A percentile compares a stretch with the other conserved stretches of the same genome.
phyloP scores from a whole-genome alignment of 1,140 invertebrate species.

The Pemphigus obesinymphae region DNA sequence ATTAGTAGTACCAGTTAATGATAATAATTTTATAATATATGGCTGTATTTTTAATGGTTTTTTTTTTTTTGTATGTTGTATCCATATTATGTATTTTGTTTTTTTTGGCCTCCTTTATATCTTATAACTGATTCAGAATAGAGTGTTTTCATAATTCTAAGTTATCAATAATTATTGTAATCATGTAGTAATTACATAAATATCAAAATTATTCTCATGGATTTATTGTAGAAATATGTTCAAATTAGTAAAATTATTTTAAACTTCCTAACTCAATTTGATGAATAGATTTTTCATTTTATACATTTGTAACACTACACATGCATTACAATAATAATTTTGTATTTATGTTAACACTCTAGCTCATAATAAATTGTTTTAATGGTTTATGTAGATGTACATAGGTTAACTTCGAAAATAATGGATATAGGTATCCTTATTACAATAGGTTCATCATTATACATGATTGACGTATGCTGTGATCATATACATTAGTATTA shows the following conservation, averaged over 20 bases:
- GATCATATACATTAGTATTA: constrained; percentile 40
- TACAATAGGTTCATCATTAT: constrained; percentile 32
- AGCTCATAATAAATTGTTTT: background rate
- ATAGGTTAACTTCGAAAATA: background rate
- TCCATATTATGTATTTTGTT: background rate
- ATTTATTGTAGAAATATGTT: background rate
- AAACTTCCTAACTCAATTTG: no score
- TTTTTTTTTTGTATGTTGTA: background rate
- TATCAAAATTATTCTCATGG: background rate
- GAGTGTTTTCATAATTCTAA: background rate
- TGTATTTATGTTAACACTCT: background rate
- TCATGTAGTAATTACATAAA: background rate
- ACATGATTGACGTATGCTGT: constrained; percentile 36
- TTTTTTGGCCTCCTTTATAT: background rate
- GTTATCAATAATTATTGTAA: background rate
- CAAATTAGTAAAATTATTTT: no score
- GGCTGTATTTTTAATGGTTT: no score
- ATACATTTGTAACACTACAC: background rate
- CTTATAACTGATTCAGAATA: background rate
- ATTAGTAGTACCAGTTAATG: no score
- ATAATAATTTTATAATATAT: no score
- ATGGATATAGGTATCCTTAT: constrained; percentile 18
- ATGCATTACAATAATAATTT: background rate
- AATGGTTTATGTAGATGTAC: constrained; percentile 7
- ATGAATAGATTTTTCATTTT: background rate